Base-by-base conservation (phyloP, 1,140 invertebrate genomes). In the Microplitis demolitor region DNA sequence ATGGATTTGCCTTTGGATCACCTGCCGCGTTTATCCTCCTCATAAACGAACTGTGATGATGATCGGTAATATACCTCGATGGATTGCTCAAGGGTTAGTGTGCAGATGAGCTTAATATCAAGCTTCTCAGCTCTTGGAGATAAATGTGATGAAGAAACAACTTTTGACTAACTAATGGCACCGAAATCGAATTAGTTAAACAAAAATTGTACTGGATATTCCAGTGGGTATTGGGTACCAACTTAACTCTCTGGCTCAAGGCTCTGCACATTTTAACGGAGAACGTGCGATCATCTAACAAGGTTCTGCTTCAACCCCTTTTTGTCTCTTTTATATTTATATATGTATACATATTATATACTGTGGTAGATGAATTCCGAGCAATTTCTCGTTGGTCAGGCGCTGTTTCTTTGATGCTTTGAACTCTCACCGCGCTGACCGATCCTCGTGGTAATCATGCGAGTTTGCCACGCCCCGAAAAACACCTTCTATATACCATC, bases 351-450 rank as follows among this genome's bases (percentile, higher is more conserved):
- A 53, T 34, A 35, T 24, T 61, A 63, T 62, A 24, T 62, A 35
- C 56, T 37, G 79, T 80, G 81, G 77, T 76, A 80, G 79, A 86
- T 85, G 84, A 85, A 84, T 85, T 82, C 83, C 83, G 81, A 85
- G 83, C 83, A 86, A 86, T 85, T 85, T 86, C 83, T 85, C 83
- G 85, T 81, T 82, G 80, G 84, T 85, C 84, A 84, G 45, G 70
- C 61, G 84, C 78, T 78, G 80, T 82, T 78, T 79, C 84, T 86
- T 86, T 86, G 85, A 85, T 85, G 83, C 85, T 85, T 86, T 86
- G 84, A 85, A 86, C 85, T 85, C 83, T 86, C 84, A 85, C 85
- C 85, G 85, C 79, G 79, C 85, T 86, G 84, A 86, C 85, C 84
- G 85, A 85, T 84, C 82, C 84, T 82, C 80, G 83, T 81, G 84